A percentile compares a stretch with the other conserved stretches of the same genome.
Conservation (phyloP, 2,888 invertebrate genomes). For the Dasypolia templi region DNA sequence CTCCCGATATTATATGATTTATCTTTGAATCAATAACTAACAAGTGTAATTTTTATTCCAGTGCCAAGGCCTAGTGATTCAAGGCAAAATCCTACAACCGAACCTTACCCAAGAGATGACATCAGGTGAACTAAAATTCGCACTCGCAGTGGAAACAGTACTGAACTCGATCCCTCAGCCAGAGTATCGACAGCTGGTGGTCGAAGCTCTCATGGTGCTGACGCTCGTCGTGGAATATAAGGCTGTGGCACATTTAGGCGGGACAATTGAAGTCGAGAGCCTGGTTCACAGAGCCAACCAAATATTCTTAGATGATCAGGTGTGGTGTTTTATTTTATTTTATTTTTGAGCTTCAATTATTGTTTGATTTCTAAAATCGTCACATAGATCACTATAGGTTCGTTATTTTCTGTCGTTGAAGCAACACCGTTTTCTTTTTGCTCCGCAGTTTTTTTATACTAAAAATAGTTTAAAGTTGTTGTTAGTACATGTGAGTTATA, state of each 20-base stretch:
- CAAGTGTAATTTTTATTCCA: conserved; percentile 68
- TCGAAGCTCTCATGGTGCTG: conserved; percentile 99
- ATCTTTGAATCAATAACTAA: neutral
- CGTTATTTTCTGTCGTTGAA: too few relatives aligned
- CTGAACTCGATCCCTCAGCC: conserved; percentile 99
- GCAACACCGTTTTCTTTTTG: too few relatives aligned
- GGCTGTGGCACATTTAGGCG: conserved; percentile 94
- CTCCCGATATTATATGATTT: too few relatives aligned
- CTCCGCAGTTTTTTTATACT: too few relatives aligned
- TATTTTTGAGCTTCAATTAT: neutral
- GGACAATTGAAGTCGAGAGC: conserved; percentile 96
- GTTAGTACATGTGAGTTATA: too few relatives aligned
- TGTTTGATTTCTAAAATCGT: neutral
- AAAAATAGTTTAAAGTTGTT: too few relatives aligned
- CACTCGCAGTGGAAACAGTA: conserved; percentile 98
- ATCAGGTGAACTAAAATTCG: conserved; percentile 99
- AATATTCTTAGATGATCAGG: conserved; percentile 98
- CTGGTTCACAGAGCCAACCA: conserved; percentile 98
- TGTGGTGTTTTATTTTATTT: conserved; percentile 73
- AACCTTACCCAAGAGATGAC: conserved; percentile 99
- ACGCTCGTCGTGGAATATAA: conserved; percentile 97
- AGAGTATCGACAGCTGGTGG: conserved; percentile 98
- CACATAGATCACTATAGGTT: neutral
- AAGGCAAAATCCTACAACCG: conserved; percentile 96
- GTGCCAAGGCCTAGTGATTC: conserved; percentile 98